These are phyloP conservation scores for Drosophila pullipes DNA, from an alignment of 2,888 invertebrate species.

Conservation along the genomic window DNA sequence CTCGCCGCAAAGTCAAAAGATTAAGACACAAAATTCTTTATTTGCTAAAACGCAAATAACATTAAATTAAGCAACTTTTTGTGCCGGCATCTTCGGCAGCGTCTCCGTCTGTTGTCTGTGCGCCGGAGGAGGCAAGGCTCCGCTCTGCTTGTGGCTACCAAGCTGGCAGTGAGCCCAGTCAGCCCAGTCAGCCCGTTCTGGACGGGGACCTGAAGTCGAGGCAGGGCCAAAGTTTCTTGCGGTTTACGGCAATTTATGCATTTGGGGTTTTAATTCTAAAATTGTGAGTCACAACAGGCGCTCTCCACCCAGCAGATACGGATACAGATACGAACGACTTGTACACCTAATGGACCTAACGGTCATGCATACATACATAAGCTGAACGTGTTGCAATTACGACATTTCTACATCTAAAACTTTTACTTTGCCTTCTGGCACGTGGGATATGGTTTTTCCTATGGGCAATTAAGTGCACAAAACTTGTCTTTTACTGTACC, in stretches of 20 bases:
- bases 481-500: slow-evolving; percentile 29
- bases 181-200: slow-evolving; percentile 17
- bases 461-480: slow-evolving; percentile 57
- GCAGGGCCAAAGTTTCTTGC: slow-evolving; percentile 80
- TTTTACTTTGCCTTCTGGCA: slow-evolving; percentile 63
- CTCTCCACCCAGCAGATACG: slow-evolving; percentile 33
- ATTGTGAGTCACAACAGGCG: slow-evolving; percentile 79
- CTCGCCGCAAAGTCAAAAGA: slow-evolving; percentile 80
- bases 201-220: slow-evolving; percentile 33
- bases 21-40: slow-evolving; percentile 86
- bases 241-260: slow-evolving; percentile 79
- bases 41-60: slow-evolving; percentile 85
- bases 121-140: slow-evolving; percentile 51
- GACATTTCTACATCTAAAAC: slow-evolving; percentile 62
- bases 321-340: slow-evolving; percentile 28
- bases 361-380: slow-evolving; percentile 17
- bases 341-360: slow-evolving; percentile 70
- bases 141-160: slow-evolving; percentile 20
- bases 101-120: slow-evolving; percentile 52
- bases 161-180: slow-evolving; percentile 22
- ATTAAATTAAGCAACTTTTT: slow-evolving; percentile 85
- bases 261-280: slow-evolving; percentile 79
- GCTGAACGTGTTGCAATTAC: slow-evolving; percentile 73
- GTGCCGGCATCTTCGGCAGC: slow-evolving; percentile 53
- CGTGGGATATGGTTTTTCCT: slow-evolving; percentile 40